Evolutionary conservation across 2,113 vertebrate genomes (phyloP), one percentile per base, ranked within the genome.

Genomic region (Sigmodon hispidus): DNA sequence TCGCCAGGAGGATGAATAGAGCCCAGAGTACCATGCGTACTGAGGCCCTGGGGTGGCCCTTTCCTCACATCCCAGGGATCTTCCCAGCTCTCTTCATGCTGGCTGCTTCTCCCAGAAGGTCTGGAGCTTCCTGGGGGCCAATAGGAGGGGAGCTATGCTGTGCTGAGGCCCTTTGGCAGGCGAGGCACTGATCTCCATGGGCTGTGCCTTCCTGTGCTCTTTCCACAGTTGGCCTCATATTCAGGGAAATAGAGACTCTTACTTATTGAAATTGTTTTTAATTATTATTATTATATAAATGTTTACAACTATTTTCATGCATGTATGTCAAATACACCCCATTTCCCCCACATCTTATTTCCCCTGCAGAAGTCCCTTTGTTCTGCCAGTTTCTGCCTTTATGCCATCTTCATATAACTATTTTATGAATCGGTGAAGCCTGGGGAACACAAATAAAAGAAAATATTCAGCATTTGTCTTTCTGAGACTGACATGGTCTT

Each of bases 211-310:
- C 34, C 34, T 9, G 29, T 1, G 0, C 2, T 59, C 15, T 12
- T 3, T 1, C 1, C 19, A 0, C 1, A 0, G 7, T 1, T 7
- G 43, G 8, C 16, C 24, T 36, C 8, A 1, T 7, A 4, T 10
- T 70, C 24, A 31, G 26, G 40, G 59, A 13, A 21, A 5, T 0
- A 3, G 3, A 65, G 31, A 48, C 8, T 29, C 43, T 31, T 9
- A n/a, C 11, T 61, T 19, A 45, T 45, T 63, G 43, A 84, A 29
- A 34, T 8, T 45, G 59, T 31, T 59, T 81, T 59, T 63, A 45
- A 65, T 65, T 48, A 45, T 45, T 45, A 34, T 21, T 12, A 34
- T 11, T 4, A 34, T 34, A 21, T 40, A 85, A 48, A 61, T 29
- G 3, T 63, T 4, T 5, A 63, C 21, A 63, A 11, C 16, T 45